Base-by-base conservation (phyloP, 2,113 vertebrate species). In the Upupa epops region DNA sequence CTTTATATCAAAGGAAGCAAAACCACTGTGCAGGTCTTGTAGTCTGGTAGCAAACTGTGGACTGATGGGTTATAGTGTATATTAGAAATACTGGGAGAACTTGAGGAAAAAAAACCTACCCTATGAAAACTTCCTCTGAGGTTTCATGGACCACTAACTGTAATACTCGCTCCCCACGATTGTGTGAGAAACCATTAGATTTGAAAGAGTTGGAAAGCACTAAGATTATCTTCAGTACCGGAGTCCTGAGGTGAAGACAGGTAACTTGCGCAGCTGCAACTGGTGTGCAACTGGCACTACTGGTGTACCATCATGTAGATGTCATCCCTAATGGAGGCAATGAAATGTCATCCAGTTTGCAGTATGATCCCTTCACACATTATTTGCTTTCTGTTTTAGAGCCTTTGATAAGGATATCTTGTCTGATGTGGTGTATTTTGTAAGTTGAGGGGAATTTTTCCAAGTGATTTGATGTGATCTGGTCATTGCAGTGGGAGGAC, bases 401-500 rank as follows among this genome's bases (percentile, higher is more conserved):
- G 28, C 29, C 31, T 21, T 64, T 6, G 8, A 8, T n/a, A 54
- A 83, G 36, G 73, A 34, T 13, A 29, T 31, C 28, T 37, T 11
- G 1, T 45, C 40, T 63, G 40, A 56, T 46, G 60, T 2, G 1
- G 8, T 58, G 14, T 14, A 10, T 85, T 89, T 83, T 68, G 36
- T 60, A 61, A 74, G 25, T 25, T 34, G 26, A 10, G 55, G 72
- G 61, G 34, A 40, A n/a, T 52, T 77, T 84, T 91, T 85, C 46
- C 20, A 46, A 42, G 55, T 63, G 45, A 79, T 77, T 93, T 80
- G 42, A 92, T 74, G 40, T 40, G 20, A 61, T 52, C 42, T 88
- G 84, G 51, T 76, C 46, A 15, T 36, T 89, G 66, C 48, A 76
- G 31, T 29, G 25, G 18, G 55, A 94, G 65, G 59, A 86, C 48